Evolutionary conservation across 2,797 vertebrate species (phyloP).

Genomic region (Melanotaenia maccullochi): DNA sequence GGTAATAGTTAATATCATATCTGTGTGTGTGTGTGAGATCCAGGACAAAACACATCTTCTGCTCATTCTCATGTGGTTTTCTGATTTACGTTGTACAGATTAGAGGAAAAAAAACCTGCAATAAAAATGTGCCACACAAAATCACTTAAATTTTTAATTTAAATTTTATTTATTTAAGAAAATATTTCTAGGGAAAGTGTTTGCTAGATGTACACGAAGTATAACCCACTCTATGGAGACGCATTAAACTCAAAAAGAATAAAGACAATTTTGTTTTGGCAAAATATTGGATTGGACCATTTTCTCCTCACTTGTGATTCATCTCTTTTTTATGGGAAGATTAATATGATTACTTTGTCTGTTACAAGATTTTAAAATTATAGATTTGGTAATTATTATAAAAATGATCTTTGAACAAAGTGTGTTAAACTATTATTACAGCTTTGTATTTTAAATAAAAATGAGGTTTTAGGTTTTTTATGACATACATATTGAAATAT

Average conservation of each 20-base stretch:
- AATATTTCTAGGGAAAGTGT: background rate
- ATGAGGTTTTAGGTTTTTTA: no score
- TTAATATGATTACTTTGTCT: background rate
- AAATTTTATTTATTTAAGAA: no score
- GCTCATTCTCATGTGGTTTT: background rate
- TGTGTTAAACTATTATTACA: background rate
- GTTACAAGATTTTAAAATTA: no score
- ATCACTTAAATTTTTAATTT: no score
- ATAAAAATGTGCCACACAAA: no score
- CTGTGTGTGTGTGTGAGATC: constrained; percentile 10
- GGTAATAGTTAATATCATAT: constrained; percentile 8
- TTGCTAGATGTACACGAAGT: no score
- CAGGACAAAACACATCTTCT: constrained; percentile 6
- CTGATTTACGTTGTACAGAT: background rate
- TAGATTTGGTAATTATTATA: no score
- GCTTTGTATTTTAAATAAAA: no score
- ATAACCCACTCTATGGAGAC: no score
- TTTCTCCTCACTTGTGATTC: background rate
- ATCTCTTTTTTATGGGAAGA: background rate
- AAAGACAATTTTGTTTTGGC: background rate
- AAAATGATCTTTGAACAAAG: background rate
- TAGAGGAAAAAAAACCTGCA: no score
- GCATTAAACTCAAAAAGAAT: background rate
- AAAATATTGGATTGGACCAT: background rate
- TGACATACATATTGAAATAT: no score